Conservation (phyloP, 2,888 invertebrate species). For the Drosophila macrothrix region DNA sequence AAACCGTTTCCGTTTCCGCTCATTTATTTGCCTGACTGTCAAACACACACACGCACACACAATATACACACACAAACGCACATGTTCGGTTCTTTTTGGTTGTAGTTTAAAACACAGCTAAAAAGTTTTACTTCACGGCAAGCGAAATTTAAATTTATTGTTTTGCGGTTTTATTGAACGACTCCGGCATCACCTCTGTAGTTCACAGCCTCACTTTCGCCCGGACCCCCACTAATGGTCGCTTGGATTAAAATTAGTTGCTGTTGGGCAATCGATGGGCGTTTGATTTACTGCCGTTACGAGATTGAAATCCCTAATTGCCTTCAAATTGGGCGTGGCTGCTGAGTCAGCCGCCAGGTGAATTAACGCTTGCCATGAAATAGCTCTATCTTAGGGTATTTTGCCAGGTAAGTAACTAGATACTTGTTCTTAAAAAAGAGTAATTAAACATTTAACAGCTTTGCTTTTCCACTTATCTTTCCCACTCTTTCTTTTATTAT, state of each 20-base stretch:
- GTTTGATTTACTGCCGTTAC: slow-evolving; percentile 72
- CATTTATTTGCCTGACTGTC: slow-evolving; percentile 76
- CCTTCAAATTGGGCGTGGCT: slow-evolving; percentile 68
- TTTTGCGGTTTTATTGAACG: slow-evolving; percentile 76
- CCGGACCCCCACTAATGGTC: slow-evolving; percentile 1
- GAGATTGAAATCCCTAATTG: slow-evolving; percentile 73
- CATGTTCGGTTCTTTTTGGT: slow-evolving; percentile 18
- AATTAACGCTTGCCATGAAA: slow-evolving; percentile 46
- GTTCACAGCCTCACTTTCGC: slow-evolving; percentile 4
- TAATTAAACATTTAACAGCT: slow-evolving; percentile 8
- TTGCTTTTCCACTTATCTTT: not conserved
- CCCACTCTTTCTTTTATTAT: not conserved
- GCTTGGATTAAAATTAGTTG: slow-evolving; percentile 67
- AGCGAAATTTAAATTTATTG: slow-evolving; percentile 78
- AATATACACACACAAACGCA: slow-evolving; percentile 21
- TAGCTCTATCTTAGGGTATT: slow-evolving; percentile 5
- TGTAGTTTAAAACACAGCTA: slow-evolving; percentile 71
- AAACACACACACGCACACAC: slow-evolving; percentile 47
- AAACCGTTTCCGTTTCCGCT: slow-evolving; percentile 78
- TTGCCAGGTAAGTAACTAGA: slow-evolving; percentile 18
- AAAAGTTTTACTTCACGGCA: slow-evolving; percentile 67
- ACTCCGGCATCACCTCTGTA: slow-evolving; percentile 34
- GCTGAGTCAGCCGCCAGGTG: slow-evolving; percentile 28
- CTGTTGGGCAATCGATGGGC: slow-evolving; percentile 69
- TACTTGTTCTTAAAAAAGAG: not conserved